Conservation (phyloP, 2,888 invertebrate species). For the Xanthorhoe designata region DNA sequence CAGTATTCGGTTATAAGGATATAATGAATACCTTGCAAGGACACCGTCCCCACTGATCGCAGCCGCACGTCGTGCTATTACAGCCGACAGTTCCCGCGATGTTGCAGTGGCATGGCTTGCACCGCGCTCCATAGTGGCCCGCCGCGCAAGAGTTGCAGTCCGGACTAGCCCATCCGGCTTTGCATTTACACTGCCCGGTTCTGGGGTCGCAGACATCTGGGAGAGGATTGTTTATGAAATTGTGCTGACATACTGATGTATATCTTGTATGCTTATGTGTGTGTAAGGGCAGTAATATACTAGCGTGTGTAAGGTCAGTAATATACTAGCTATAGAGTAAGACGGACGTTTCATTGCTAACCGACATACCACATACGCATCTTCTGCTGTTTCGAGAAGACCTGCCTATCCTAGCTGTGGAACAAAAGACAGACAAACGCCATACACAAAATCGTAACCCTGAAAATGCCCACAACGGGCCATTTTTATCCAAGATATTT, state of each 20-base stretch:
- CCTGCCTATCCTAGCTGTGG: no score
- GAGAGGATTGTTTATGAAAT: constrained; percentile 55
- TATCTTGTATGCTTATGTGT: no score
- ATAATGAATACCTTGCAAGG: constrained; percentile 90
- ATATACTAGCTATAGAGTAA: no score
- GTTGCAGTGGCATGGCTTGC: constrained; percentile 94
- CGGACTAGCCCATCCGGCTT: constrained; percentile 90
- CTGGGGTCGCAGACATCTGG: constrained; percentile 87
- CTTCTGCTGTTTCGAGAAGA: no score
- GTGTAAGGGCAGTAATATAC: no score
- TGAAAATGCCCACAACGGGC: no score
- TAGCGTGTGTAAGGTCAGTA: no score
- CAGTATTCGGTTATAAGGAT: neutral
- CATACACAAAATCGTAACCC: no score
- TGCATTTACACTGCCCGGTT: constrained; percentile 91
- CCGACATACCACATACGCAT: no score
- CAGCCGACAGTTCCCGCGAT: constrained; percentile 88
- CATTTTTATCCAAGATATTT: no score
- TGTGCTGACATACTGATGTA: neutral
- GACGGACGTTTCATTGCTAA: no score
- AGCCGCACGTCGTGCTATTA: constrained; percentile 87
- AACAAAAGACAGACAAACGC: no score
- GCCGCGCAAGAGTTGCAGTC: constrained; percentile 93
- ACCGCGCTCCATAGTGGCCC: constrained; percentile 95
- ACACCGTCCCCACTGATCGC: constrained; percentile 91